Conservation (phyloP, 2,113 vertebrate genomes). For the Strigops habroptila region DNA sequence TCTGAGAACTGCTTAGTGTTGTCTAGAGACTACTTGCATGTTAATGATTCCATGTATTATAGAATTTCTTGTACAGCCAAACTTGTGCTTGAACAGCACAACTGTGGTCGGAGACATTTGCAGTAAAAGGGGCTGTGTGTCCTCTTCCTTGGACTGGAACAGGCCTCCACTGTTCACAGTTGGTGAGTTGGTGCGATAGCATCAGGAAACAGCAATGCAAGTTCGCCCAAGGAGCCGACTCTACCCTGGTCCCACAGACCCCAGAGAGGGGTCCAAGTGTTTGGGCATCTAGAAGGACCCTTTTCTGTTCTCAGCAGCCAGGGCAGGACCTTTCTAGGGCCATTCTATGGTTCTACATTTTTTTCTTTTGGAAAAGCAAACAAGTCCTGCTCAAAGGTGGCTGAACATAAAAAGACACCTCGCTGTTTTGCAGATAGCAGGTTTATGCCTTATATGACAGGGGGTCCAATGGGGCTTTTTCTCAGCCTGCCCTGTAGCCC, state of each 20-base stretch:
- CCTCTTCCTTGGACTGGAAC: not conserved
- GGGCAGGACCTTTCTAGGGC: not conserved
- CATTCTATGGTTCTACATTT: not conserved
- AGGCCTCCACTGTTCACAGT: too few species aligned
- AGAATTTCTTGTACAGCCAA: not conserved
- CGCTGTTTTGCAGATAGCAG: not conserved
- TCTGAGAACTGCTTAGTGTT: not conserved
- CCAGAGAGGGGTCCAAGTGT: too few species aligned
- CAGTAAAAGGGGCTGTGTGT: rapidly evolving
- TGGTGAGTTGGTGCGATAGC: too few species aligned
- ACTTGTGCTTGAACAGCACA: not conserved
- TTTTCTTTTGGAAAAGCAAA: not conserved
- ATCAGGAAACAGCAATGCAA: too few species aligned
- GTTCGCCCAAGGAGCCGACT: too few species aligned
- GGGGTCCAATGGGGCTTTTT: not conserved
- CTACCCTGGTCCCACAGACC: too few species aligned
- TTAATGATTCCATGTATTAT: not conserved
- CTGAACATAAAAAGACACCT: not conserved
- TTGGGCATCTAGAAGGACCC: too few species aligned
- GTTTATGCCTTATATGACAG: not conserved
- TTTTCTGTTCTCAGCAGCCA: not conserved
- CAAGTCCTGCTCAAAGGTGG: not conserved
- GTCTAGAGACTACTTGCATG: not conserved
- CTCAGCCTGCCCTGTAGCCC: not conserved
- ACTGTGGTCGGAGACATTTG: not conserved